phyloP scores from a whole-genome alignment of 2,797 vertebrate genomes.

The Leucoraja ocellata region DNA sequence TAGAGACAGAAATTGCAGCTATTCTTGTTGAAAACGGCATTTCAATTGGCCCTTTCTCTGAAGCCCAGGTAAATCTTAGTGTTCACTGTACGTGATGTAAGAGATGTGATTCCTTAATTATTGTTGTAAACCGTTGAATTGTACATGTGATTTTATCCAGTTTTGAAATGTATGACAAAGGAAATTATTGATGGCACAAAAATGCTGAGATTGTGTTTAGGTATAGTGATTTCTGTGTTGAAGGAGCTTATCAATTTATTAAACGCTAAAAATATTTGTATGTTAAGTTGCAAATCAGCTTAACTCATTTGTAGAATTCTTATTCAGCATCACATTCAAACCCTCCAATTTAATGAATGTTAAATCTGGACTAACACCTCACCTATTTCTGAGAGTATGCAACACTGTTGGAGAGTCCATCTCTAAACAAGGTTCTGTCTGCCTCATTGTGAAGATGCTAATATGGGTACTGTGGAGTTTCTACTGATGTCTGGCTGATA shows the following conservation, averaged over 20 bases:
- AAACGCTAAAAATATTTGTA: background rate
- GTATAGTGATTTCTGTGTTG: background rate
- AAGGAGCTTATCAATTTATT: background rate
- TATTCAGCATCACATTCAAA: background rate
- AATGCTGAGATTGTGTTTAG: background rate
- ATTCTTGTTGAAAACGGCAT: slow-evolving; percentile 88
- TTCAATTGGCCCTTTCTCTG: slow-evolving; percentile 78
- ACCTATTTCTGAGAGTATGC: background rate
- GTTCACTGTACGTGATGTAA: background rate
- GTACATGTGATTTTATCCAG: background rate
- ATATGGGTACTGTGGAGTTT: background rate
- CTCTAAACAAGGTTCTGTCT: background rate
- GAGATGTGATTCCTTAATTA: background rate
- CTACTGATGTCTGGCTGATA: background rate
- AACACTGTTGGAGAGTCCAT: background rate
- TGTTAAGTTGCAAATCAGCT: background rate
- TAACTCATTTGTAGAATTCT: background rate
- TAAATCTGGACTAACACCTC: background rate
- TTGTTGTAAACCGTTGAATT: background rate
- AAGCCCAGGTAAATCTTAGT: slow-evolving; percentile 76
- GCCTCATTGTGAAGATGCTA: too few relatives aligned
- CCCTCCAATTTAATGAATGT: background rate
- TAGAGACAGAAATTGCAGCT: slow-evolving; percentile 85
- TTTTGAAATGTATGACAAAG: background rate
- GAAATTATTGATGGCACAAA: background rate